Evolutionary conservation across 2,888 invertebrate genomes (phyloP), one percentile per base, ranked within the genome.

Genomic region (Ypsolopha sequella): DNA sequence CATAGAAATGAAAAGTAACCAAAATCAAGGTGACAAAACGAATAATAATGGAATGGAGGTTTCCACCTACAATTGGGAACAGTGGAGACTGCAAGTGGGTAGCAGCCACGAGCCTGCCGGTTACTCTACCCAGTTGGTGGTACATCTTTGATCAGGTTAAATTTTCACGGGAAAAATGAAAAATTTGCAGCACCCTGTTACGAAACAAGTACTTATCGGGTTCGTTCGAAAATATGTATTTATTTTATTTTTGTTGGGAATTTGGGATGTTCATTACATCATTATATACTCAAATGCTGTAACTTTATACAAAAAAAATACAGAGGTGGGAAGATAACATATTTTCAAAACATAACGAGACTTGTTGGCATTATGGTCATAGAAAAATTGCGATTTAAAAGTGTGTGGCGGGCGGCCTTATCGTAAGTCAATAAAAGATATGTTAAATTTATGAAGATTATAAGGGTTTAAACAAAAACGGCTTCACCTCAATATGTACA

Each of bases 71-170:
- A 70, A 86, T 68, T 44, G 86, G 86, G 59, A 76, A 84, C 41
- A 87, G 75, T 61, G 87, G 87, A 49, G 65, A 70, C 60, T 87
- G 87, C 54, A 86, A 61, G 58, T 80, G 65, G 36, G 75, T 63
- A 49, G 87, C 69, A 53, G 78, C 68, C 9, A 82, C 70, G 53
- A 87, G 69, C 65, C 87, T 76, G 55, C 87, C 87, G 50, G 82
- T 75, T 48, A 76, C 58, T 74, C 66, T 79, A 70, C 76, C 74
- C 41, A 85, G 66, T 70, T 86, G 85, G 60, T 87, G 80, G 63
- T 81, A 87, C 87, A 87, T 87, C 2, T 66, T 73, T 78, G 52
- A 39, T 41, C 49, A 53, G 55, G 50, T 56, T 43, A 9, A 9
- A 6, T 7, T 34, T 50, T 36, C 44, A 10, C 10, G 14, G 41